Evolutionary conservation across 2,113 vertebrate genomes (phyloP).

Genomic region (Salvelinus fontinalis): DNA sequence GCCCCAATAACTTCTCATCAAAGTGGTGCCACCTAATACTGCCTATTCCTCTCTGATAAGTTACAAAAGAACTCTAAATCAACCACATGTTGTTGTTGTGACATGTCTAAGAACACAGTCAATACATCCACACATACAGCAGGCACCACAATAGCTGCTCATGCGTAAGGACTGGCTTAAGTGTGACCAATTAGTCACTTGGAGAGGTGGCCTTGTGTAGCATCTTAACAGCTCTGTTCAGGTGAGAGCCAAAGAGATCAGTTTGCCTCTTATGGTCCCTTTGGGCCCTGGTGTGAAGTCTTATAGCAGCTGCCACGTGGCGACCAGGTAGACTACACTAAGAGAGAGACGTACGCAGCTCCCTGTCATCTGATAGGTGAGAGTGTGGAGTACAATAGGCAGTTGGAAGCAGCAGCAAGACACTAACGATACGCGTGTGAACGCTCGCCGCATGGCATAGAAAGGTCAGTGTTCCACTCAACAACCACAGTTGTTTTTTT

Average conservation of each 20-base stretch:
- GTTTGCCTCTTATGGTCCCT: background rate
- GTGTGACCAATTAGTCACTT: background rate
- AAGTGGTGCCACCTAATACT: background rate
- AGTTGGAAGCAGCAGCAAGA: background rate
- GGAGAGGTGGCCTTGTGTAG: background rate
- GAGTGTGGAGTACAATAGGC: background rate
- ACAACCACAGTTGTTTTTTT: slow-evolving; percentile 5
- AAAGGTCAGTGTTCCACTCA: slow-evolving; percentile 9
- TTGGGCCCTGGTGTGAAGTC: background rate
- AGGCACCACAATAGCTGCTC: too few relatives aligned
- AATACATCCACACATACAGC: too few relatives aligned
- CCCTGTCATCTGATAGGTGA: slow-evolving; percentile 18
- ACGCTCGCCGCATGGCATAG: background rate
- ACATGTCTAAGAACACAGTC: too few relatives aligned
- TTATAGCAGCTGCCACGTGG: slow-evolving; percentile 26
- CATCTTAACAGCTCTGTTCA: background rate
- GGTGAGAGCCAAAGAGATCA: background rate
- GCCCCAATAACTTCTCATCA: too few relatives aligned
- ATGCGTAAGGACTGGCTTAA: background rate
- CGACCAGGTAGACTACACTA: background rate
- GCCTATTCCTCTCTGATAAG: background rate
- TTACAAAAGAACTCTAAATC: too few relatives aligned
- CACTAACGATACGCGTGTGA: background rate
- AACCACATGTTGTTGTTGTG: too few relatives aligned
- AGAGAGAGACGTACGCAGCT: background rate